A percentile compares a stretch with the other conserved stretches of the same genome.
phyloP scores from a whole-genome alignment of 2,113 vertebrate genomes.

The Upupa epops region DNA sequence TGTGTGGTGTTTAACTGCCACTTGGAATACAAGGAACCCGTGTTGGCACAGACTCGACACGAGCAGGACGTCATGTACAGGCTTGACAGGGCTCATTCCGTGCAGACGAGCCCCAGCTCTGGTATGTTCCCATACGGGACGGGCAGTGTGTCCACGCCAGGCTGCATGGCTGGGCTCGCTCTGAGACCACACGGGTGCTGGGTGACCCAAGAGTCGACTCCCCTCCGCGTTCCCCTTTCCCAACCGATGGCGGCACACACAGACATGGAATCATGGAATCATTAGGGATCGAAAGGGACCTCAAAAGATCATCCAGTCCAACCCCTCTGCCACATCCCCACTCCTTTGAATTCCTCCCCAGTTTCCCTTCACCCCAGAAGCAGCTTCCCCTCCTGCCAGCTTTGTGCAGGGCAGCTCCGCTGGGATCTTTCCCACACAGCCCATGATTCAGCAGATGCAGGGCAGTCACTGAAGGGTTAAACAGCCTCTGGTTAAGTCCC shows the following conservation, averaged over 20 bases:
- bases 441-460: background rate
- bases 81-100: background rate
- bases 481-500: background rate
- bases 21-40: background rate
- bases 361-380: background rate
- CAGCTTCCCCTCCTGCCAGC: background rate
- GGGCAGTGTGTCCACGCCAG: fast-evolving
- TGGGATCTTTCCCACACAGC: background rate
- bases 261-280: too few relatives aligned
- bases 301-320: too few relatives aligned
- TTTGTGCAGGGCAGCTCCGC: fast-evolving
- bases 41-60: background rate
- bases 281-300: too few relatives aligned
- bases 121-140: background rate
- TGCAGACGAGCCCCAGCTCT: background rate
- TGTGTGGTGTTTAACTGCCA: background rate
- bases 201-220: background rate
- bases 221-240: background rate
- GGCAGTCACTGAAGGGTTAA: background rate
- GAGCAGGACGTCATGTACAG: background rate
- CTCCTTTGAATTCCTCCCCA: background rate
- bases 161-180: background rate
- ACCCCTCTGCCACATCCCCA: too few relatives aligned
- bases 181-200: background rate
- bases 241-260: background rate